These are phyloP conservation scores for Gerris lacustris DNA, from an alignment of 2,888 invertebrate species.

Conservation along the genomic window DNA sequence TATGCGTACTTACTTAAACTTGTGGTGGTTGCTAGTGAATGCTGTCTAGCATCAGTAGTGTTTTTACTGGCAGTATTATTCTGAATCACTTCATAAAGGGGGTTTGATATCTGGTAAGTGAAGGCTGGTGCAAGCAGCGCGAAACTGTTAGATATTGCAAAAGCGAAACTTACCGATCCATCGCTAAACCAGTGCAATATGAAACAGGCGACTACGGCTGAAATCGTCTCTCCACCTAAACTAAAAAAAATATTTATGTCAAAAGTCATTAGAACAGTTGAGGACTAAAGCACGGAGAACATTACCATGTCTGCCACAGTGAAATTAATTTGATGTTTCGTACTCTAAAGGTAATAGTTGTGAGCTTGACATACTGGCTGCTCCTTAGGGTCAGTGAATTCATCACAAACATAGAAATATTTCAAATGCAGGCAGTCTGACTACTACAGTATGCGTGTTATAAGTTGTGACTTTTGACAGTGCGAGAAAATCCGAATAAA, in stretches of 20 bases:
- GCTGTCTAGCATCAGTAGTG: not conserved
- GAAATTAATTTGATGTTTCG: too few relatives aligned
- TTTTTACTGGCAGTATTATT: not conserved
- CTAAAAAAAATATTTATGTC: not conserved
- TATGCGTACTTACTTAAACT: not conserved
- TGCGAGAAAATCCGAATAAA: too few relatives aligned
- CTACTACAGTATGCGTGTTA: too few relatives aligned
- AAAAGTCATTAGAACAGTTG: too few relatives aligned
- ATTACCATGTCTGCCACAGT: too few relatives aligned
- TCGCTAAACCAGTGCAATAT: not conserved
- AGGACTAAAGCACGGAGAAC: too few relatives aligned
- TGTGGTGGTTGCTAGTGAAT: not conserved
- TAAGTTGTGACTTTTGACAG: too few relatives aligned
- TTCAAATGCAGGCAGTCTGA: too few relatives aligned
- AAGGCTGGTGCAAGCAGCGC: not conserved
- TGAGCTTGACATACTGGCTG: too few relatives aligned
- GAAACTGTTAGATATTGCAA: not conserved
- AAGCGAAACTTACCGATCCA: not conserved
- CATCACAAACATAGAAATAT: too few relatives aligned
- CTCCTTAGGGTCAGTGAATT: too few relatives aligned
- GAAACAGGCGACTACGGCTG: not conserved
- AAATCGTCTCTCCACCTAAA: not conserved
- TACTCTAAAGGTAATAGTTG: too few relatives aligned
- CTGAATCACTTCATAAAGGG: not conserved
- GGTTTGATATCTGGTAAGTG: not conserved